Conservation (phyloP, 2,888 invertebrate genomes). For the Acanthacorydalis orientalis region DNA sequence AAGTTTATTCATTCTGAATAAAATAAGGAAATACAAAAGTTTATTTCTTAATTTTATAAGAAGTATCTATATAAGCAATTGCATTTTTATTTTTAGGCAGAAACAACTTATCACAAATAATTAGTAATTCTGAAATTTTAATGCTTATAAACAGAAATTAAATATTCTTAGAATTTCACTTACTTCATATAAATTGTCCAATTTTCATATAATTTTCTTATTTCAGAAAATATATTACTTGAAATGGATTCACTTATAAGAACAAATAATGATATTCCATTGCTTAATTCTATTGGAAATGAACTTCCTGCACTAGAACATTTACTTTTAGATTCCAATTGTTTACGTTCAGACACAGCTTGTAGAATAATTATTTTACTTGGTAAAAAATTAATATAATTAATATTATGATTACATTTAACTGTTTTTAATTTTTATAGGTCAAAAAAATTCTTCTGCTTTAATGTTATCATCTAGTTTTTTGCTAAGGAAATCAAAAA, state of each 20-base stretch:
- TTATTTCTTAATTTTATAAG: too few relatives aligned
- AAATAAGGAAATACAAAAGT: too few relatives aligned
- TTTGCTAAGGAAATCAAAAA: conserved; percentile 39
- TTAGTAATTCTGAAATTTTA: too few relatives aligned
- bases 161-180: too few relatives aligned
- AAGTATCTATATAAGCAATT: too few relatives aligned
- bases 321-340: conserved; percentile 34
- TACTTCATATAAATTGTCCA: background rate
- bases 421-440: conserved; percentile 20
- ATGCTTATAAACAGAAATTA: too few relatives aligned
- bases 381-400: conserved; percentile 22
- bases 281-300: conserved; percentile 35
- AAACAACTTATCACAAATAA: too few relatives aligned
- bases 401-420: conserved; percentile 7
- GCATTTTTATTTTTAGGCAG: too few relatives aligned
- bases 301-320: conserved; percentile 35
- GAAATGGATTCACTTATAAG: conserved; percentile 40
- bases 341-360: conserved; percentile 39
- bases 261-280: conserved; percentile 24
- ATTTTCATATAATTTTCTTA: conserved; percentile 17
- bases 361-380: conserved; percentile 36
- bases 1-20: background rate
- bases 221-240: conserved; percentile 38
- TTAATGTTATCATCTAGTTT: conserved; percentile 42
- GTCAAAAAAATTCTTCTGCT: conserved; percentile 41